Conservation (phyloP, 2,797 vertebrate species). For the Steatocranus sp. region DNA sequence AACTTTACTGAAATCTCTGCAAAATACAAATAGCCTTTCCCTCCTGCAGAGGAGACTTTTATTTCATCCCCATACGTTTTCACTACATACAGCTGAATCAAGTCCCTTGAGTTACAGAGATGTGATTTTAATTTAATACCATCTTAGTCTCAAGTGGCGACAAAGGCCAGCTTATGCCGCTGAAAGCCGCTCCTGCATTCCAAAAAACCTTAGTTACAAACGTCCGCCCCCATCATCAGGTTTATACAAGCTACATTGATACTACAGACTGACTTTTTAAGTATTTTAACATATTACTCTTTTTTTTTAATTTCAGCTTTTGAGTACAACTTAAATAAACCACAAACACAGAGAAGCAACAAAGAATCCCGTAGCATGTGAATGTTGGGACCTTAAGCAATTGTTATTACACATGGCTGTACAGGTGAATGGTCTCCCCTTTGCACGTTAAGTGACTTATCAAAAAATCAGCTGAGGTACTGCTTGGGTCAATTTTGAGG, state of each 20-base stretch:
- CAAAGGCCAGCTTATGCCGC: conserved; percentile 99
- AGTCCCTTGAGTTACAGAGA: conserved; percentile 98
- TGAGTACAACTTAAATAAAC: conserved; percentile 78
- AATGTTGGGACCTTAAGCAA: conserved; percentile 65
- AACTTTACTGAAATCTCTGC: conserved; percentile 99
- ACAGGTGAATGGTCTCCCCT: conserved; percentile 66
- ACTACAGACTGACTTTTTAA: conserved; percentile 82
- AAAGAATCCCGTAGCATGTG: conserved; percentile 74
- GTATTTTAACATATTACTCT: conserved; percentile 55
- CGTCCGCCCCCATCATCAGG: conserved; percentile 77
- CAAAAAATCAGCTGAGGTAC: conserved; percentile 83
- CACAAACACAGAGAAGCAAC: conserved; percentile 89
- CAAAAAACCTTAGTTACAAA: conserved; percentile 82
- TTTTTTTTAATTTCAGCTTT: conserved; percentile 45
- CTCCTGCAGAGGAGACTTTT: conserved; percentile 93
- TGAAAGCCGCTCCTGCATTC: conserved; percentile 88
- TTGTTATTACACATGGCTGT: conserved; percentile 75
- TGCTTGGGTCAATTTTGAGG: conserved; percentile 82
- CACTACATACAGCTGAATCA: conserved; percentile 98
- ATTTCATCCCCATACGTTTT: conserved; percentile 86
- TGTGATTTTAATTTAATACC: conserved; percentile 92
- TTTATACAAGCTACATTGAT: conserved; percentile 92
- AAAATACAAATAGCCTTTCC: conserved; percentile 98
- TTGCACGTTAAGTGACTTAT: conserved; percentile 74
- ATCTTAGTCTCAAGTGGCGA: conserved; percentile 96